These are phyloP conservation scores for Aphelinus atriplicis DNA, from an alignment of 1,140 invertebrate genomes.

Conservation along the genomic window DNA sequence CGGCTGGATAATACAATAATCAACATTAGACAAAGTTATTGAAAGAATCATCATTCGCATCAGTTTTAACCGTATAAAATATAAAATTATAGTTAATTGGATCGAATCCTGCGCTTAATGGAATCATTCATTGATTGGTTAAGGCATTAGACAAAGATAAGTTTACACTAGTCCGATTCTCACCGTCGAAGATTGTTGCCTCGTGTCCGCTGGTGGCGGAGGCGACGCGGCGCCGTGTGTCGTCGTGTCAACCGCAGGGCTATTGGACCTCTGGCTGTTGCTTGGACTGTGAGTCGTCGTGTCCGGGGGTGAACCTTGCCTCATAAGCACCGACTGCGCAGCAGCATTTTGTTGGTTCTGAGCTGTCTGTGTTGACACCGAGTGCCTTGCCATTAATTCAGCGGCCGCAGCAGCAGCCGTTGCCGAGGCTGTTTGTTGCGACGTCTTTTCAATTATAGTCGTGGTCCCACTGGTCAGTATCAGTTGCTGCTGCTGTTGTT, in stretches of 20 bases:
- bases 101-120: too few relatives aligned
- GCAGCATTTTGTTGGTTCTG: constrained; percentile 70
- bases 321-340: constrained; percentile 68
- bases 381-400: constrained; percentile 68
- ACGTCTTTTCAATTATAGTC: constrained; percentile 54
- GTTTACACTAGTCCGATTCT: constrained; percentile 27
- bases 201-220: constrained; percentile 65
- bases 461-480: constrained; percentile 57
- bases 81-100: background rate
- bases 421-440: constrained; percentile 48
- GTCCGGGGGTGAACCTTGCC: constrained; percentile 75
- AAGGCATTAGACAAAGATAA: too few relatives aligned
- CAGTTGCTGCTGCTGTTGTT: constrained; percentile 59
- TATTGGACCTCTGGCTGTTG: constrained; percentile 65
- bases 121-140: too few relatives aligned
- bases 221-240: constrained; percentile 66
- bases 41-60: background rate
- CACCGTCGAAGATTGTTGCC: constrained; percentile 68
- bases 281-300: constrained; percentile 83
- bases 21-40: background rate
- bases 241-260: constrained; percentile 65
- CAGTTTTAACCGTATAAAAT: background rate
- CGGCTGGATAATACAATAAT: constrained; percentile 66
- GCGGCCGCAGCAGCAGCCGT: constrained; percentile 23
- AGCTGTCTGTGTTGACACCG: constrained; percentile 79